Conservation (phyloP, 2,113 vertebrate genomes). For the Spilogale gracilis region DNA sequence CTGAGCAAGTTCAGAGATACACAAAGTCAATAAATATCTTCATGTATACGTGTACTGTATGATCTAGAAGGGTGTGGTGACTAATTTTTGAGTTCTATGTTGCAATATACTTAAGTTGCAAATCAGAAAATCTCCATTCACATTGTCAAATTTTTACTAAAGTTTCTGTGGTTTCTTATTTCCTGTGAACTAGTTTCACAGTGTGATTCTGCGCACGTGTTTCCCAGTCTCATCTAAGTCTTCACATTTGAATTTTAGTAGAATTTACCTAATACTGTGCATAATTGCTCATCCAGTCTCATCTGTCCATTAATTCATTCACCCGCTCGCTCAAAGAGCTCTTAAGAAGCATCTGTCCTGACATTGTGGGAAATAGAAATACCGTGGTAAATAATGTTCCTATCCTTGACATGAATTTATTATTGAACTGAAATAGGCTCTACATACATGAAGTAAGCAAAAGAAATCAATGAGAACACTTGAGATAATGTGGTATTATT, state of each 20-base stretch:
- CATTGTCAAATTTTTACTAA: constrained; percentile 1
- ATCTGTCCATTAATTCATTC: background rate
- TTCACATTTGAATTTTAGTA: background rate
- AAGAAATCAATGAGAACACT: constrained; percentile 3
- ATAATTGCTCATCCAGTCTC: constrained; percentile 18
- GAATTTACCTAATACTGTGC: background rate
- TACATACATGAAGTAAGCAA: background rate
- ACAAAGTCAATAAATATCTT: background rate
- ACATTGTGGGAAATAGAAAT: background rate
- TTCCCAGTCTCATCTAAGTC: background rate
- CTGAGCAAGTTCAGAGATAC: background rate
- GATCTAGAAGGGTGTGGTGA: background rate
- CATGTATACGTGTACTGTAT: background rate
- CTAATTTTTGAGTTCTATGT: background rate
- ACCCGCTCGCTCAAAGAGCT: background rate
- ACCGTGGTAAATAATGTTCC: background rate
- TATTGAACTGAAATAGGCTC: background rate
- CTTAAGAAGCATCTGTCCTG: background rate
- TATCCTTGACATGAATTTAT: constrained; percentile 13
- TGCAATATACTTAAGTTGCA: background rate
- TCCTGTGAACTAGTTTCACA: constrained; percentile 24
- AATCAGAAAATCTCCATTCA: background rate
- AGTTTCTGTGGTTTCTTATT: background rate
- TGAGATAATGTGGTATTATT: constrained; percentile 1
- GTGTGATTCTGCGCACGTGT: background rate